Percentiles rank a stretch among this genome's conserved stretches.
Evolutionary conservation across 2,797 vertebrate species (phyloP).

Genomic region (Avahi laniger): DNA sequence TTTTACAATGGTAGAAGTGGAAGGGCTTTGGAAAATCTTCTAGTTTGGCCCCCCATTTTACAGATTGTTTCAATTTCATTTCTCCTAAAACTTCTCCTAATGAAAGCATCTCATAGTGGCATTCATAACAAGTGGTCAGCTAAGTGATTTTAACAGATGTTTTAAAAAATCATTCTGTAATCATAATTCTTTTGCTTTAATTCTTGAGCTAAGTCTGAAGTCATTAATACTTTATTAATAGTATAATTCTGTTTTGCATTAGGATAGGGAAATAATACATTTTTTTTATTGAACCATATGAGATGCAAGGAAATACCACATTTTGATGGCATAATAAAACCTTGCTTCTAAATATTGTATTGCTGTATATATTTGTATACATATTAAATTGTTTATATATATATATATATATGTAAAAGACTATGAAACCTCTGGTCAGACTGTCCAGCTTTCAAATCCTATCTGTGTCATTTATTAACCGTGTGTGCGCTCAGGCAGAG

Average conservation of each 20-base stretch:
- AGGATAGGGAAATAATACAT: not conserved
- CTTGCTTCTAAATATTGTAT: not conserved
- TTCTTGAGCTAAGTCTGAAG: not conserved
- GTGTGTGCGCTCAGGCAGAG: not conserved
- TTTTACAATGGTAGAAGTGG: not conserved
- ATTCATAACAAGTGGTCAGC: not conserved
- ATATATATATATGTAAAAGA: not conserved
- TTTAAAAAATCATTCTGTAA: not conserved
- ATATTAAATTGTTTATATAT: not conserved
- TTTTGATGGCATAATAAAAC: constrained; percentile 5
- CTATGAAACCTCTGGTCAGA: not conserved
- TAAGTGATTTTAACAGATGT: constrained; percentile 18
- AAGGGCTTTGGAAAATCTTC: not conserved
- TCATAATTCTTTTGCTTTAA: not conserved
- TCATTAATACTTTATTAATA: not conserved
- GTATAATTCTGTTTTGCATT: constrained; percentile 1
- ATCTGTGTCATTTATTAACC: not conserved
- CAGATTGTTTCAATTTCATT: not conserved
- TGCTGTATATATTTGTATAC: not conserved
- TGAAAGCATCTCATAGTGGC: not conserved
- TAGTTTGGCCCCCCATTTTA: not conserved
- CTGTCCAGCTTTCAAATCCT: not conserved
- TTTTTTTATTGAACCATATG: not conserved
- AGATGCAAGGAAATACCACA: not conserved
- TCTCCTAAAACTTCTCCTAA: not conserved